Base-by-base conservation (phyloP, 2,888 invertebrate species). In the Agrochola litura region DNA sequence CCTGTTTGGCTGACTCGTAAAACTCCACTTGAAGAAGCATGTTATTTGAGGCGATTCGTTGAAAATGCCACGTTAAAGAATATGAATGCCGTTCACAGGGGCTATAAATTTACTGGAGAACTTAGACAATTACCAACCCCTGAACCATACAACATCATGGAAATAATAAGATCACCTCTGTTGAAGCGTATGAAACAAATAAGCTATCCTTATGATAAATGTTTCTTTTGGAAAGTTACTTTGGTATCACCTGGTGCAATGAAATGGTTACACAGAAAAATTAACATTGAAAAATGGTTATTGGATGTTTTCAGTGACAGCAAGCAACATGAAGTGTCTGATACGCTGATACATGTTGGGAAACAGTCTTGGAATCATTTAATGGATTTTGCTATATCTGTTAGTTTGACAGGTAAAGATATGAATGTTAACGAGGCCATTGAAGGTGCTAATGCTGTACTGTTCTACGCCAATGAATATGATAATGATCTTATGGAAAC, bases 201-300 rank as follows among this genome's bases (percentile, higher is more conserved):
- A 68, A 93, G 88, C 88, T 96, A 94, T 90, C 95, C 92, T 84
- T 91, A 96, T 89, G 91, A 95, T 88, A 94, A 95, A 92, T 93
- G 94, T 89, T 92, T 95, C 91, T 91, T 96, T 91, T 98, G 98
- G 98, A 98, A 98, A 93, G 91, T 97, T 54, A 96, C 97, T 9
- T 91, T 98, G 70, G 97, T 97, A 12, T 95, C 97, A 75, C 97
- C 97, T 2, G 95, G 97, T 82, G 86, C 94, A 68, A 91, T 91
- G 41, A 95, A 97, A 89, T 96, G 96, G 92, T 84, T 96, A 25
- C 89, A 94, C 78, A 93, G 91, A 77, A 95, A 95, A 80, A 93
- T 97, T 86, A 93, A 97, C 81, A 89, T 97, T 70, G 94, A 96
- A 79, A 96, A 96, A 83, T 95, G 97, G 93, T 87, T 97, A 74